Evolutionary conservation across 2,797 vertebrate genomes (phyloP).

Genomic region (Percopsis omiscomaycus): DNA sequence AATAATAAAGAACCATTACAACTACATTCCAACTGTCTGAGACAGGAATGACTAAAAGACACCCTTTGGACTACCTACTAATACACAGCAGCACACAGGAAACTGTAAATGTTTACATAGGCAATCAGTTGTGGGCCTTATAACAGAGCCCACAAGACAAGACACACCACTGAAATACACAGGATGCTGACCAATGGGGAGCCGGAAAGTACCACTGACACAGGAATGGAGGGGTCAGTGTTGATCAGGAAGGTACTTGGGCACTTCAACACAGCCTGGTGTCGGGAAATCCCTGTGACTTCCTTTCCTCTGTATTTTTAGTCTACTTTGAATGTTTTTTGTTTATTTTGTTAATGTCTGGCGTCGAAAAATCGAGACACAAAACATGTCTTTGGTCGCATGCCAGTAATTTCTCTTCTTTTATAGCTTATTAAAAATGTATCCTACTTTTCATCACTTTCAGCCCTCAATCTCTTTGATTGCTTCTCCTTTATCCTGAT

Average conservation of each 20-base stretch:
- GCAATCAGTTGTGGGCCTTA: conserved; percentile 9
- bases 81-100: not conserved
- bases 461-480: not conserved
- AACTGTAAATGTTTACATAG: conserved; percentile 14
- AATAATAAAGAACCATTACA: not conserved
- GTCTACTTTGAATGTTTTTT: conserved; percentile 31
- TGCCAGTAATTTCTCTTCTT: not conserved
- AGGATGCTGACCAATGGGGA: conserved; percentile 50
- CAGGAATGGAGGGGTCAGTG: conserved; percentile 32
- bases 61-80: conserved; percentile 1
- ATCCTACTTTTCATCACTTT: not conserved
- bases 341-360: conserved; percentile 21
- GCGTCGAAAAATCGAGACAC: conserved; percentile 6
- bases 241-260: conserved; percentile 59
- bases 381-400: not conserved
- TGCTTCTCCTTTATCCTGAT: conserved; percentile 1
- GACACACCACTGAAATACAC: conserved; percentile 30
- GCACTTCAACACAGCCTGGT: conserved; percentile 34
- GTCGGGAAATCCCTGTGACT: conserved; percentile 51
- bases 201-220: conserved; percentile 60
- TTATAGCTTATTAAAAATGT: not conserved
- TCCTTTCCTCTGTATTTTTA: conserved; percentile 53
- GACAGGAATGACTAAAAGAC: not conserved
- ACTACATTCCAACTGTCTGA: not conserved
- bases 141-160: conserved; percentile 11